Evolutionary conservation across 2,797 vertebrate species (phyloP), one percentile per base, ranked within the genome.

Genomic region (Peromyscus nudipes): DNA sequence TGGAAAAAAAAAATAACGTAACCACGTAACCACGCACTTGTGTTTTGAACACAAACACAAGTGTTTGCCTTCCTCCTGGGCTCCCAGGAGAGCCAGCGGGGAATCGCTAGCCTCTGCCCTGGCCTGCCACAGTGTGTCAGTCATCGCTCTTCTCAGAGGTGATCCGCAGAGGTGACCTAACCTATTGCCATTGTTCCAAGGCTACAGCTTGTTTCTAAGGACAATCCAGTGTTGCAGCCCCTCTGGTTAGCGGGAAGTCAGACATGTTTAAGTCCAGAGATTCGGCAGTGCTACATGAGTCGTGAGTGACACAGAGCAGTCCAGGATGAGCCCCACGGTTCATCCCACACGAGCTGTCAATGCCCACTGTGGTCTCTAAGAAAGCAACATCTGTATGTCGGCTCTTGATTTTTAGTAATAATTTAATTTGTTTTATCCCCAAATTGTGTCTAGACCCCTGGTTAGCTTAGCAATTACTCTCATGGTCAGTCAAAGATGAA

Each of bases 361-460:
- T 9, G 4, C 29, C 34, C 79, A 71, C 64, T 71, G 0, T 67
- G 29, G 16, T 60, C 46, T 93, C 49, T 83, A 67, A 87, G 62
- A 55, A 95, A 73, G 46, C 64, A 89, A 1, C 77, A 55, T 86
- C 52, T 91, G 6, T 29, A 3, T 76, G 10, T 64, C 77, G 40
- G 14, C 75, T 86, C 67, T 96, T 91, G 34, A 57, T 89, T 92
- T 93, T 67, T 64, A 82, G 71, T 95, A 71, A n/a, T 86, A 49
- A 14, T 76, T 52, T 84, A 69, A 87, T 86, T 90, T 71, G 14
- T n/a, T 92, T 65, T 69, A 37, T 69, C 27, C 87, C 57, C 92
- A 10, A 92, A 12, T 23, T 93, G 21, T 65, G 43, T 85, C 52
- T 85, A 88, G 49, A 79, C 92, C 17, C 77, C 40, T n/a, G 80